Percentiles rank a stretch among this genome's conserved stretches.
Conservation (phyloP, 2,113 vertebrate genomes). For the Hymenochirus boettgeri region DNA sequence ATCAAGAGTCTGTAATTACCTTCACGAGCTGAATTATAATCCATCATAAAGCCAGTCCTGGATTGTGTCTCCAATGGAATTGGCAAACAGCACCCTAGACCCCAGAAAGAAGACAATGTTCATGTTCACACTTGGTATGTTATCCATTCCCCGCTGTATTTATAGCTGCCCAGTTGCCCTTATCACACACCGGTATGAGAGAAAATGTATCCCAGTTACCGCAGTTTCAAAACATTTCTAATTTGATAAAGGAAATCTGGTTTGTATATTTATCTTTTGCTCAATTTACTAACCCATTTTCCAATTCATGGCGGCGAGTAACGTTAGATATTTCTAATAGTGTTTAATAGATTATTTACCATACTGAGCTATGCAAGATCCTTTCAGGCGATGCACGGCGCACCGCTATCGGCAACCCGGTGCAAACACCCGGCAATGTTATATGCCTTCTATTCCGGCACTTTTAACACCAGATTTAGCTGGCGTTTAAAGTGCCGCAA, state of each 20-base stretch:
- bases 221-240: neutral
- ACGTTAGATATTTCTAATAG: too few species aligned
- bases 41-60: neutral
- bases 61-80: neutral
- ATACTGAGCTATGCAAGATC: too few species aligned
- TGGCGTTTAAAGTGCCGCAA: too few species aligned
- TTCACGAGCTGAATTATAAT: neutral
- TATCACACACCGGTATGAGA: conserved; percentile 1
- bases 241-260: neutral
- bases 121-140: neutral
- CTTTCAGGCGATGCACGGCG: too few species aligned
- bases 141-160: neutral
- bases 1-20: conserved; percentile 16
- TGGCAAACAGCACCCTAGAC: neutral
- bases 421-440: too few species aligned
- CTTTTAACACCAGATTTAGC: too few species aligned
- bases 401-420: too few species aligned
- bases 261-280: neutral
- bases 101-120: neutral
- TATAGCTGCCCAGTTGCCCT: neutral
- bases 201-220: neutral
- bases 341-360: too few species aligned
- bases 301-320: too few species aligned
- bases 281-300: too few species aligned
- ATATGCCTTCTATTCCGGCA: too few species aligned